A percentile compares a stretch with the other conserved stretches of the same genome.
These are phyloP conservation scores for Diploscapter pachys DNA, from an alignment of 1,140 invertebrate species.

Conservation along the genomic window DNA sequence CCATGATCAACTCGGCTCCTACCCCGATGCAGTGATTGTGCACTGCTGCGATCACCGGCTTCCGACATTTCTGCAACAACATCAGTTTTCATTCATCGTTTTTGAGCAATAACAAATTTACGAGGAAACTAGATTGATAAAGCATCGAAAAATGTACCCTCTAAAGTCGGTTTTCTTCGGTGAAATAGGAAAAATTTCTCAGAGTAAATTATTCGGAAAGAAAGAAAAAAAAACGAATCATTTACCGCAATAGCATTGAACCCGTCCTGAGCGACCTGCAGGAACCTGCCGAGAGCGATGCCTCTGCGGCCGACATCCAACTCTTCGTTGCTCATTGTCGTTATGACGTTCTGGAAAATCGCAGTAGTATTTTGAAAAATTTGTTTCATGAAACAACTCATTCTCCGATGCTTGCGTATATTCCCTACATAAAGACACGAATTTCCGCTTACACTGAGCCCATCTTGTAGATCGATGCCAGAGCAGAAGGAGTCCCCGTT, in stretches of 20 bases:
- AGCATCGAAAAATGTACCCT: neutral
- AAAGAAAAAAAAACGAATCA: constrained; percentile 5
- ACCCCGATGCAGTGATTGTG: constrained; percentile 86
- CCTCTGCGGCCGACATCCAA: constrained; percentile 27
- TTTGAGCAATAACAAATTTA: neutral
- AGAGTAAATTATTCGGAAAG: neutral
- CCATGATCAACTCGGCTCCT: constrained; percentile 79
- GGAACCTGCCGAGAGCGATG: constrained; percentile 10
- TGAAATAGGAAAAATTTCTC: too few relatives aligned
- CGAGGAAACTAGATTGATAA: neutral
- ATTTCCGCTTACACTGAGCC: constrained; percentile 15
- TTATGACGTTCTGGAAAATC: constrained; percentile 7
- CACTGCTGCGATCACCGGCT: constrained; percentile 82
- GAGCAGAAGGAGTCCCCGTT: constrained; percentile 76
- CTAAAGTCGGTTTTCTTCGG: neutral
- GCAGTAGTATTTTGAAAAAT: too few relatives aligned
- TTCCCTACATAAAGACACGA: neutral
- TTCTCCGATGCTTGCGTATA: neutral
- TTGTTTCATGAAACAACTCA: too few relatives aligned
- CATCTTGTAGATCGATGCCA: constrained; percentile 64
- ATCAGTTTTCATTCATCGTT: neutral
- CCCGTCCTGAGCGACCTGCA: constrained; percentile 24
- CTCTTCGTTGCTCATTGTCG: constrained; percentile 12
- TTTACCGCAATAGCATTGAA: constrained; percentile 23
- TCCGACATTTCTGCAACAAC: constrained; percentile 73